Evolutionary conservation across 2,888 invertebrate genomes (phyloP).

Genomic region (Atrina japonica): DNA sequence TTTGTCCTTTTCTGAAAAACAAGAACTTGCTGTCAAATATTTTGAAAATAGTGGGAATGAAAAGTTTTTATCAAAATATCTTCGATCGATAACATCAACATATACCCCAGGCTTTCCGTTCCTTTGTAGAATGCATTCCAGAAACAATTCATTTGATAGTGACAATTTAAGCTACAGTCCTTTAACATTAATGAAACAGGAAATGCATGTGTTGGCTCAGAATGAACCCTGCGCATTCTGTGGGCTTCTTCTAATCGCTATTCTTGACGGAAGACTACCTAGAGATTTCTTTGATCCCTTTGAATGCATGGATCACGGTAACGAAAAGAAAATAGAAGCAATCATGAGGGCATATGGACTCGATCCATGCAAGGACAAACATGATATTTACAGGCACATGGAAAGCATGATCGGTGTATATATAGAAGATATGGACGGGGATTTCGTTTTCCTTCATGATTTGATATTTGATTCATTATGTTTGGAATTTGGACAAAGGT

Average conservation of each 20-base stretch:
- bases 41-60: conserved; percentile 1
- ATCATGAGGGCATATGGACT: conserved; percentile 42
- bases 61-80: neutral
- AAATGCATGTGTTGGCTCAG: conserved; percentile 28
- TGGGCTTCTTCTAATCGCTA: conserved; percentile 38
- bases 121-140: conserved; percentile 40
- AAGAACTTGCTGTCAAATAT: conserved; percentile 13
- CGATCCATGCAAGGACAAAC: conserved; percentile 15
- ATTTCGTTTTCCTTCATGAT: conserved; percentile 44
- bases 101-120: conserved; percentile 43
- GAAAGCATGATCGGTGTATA: conserved; percentile 40
- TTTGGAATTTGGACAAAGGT: conserved; percentile 43
- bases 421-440: conserved; percentile 35
- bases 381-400: conserved; percentile 25
- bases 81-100: neutral
- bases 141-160: conserved; percentile 6
- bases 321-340: conserved; percentile 14
- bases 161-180: conserved; percentile 36
- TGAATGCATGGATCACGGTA: conserved; percentile 4
- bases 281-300: conserved; percentile 35
- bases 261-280: conserved; percentile 39
- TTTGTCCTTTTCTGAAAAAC: conserved; percentile 31
- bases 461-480: conserved; percentile 46
- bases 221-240: conserved; percentile 35
- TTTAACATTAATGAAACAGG: conserved; percentile 31